Evolutionary conservation across 1,140 invertebrate genomes (phyloP).

Genomic region (Eupristina koningsbergeri): DNA sequence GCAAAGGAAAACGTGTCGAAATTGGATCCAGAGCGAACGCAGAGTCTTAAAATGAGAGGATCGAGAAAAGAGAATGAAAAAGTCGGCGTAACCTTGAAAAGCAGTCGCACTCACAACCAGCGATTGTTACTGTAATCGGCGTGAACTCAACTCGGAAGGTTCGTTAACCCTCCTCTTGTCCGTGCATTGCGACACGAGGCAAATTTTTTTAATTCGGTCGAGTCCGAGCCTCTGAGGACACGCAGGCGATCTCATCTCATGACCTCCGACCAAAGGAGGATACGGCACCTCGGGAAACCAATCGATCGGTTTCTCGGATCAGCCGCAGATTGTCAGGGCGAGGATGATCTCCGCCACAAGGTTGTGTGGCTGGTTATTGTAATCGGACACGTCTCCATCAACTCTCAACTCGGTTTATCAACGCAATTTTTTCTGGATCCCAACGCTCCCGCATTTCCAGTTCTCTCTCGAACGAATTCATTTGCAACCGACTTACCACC

Average conservation of each 20-base stretch:
- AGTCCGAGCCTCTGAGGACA: not conserved
- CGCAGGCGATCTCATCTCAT: not conserved
- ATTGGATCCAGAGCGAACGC: not conserved
- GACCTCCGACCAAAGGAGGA: too few species aligned
- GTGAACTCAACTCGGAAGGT: slow-evolving; percentile 1
- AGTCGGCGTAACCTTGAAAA: not conserved
- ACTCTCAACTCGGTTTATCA: not conserved
- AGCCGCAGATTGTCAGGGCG: too few species aligned
- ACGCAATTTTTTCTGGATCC: not conserved
- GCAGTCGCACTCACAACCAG: slow-evolving; percentile 1
- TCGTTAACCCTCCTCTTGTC: slow-evolving; percentile 24
- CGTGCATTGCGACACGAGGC: not conserved
- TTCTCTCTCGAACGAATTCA: not conserved
- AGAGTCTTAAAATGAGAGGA: not conserved
- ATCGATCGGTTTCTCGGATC: too few species aligned
- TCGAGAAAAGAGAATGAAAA: not conserved
- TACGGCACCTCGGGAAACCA: not conserved
- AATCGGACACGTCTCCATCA: slow-evolving; percentile 1
- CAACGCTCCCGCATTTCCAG: not conserved
- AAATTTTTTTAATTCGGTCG: too few species aligned
- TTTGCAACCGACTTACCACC: too few species aligned
- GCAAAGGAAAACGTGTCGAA: too few species aligned
- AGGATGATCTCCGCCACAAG: too few species aligned
- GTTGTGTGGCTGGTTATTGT: too few species aligned
- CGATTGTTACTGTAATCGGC: slow-evolving; percentile 30